Evolutionary conservation across 2,113 vertebrate genomes (phyloP), one percentile per base, ranked within the genome.

Genomic region (Urocolius indicus): DNA sequence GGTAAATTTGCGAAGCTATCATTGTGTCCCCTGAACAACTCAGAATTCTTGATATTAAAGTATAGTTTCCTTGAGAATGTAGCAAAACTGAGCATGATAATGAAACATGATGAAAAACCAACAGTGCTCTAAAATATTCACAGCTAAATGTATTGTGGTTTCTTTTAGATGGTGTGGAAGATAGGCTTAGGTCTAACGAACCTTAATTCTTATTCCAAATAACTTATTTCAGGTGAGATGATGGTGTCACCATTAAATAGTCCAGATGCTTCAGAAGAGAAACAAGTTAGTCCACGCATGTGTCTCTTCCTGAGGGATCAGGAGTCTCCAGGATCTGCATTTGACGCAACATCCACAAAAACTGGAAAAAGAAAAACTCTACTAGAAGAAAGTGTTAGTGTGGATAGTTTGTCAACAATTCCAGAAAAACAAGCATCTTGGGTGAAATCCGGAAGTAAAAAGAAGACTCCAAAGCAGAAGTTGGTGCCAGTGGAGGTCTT

Each of bases 151-250:
- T 38, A 34, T 55, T 83, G 62, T n/a, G 5, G 7, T 68, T 38
- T 59, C 22, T 30, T 63, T 63, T 19, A 55, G 55, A 24, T 84
- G 32, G 15, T 49, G 41, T 41, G 19, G 15, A 76, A 68, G 24
- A 29, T 20, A 74, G 12, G 12, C 48, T 77, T 65, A 36, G 8
- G 4, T 71, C 22, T 22, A 84, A 58, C 6, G 51, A 77, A 34
- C 20, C 41, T 63, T 63, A 5, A 26, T 38, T 82, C 22, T 46
- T 58, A 78, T 79, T 66, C 30, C 16, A 71, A 86, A 51, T 78
- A 14, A 0, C 58, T 62, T 83, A 14, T 96, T 90, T 49, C 89
- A 99, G 99, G 98, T 84, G 98, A 98, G 92, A 99, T 99, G 98
- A 67, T 98, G 21, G 98, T 99, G 36, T 99, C 98, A 21, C 98